Conservation (phyloP, 2,888 invertebrate species). For the Stramonita haemastoma region DNA sequence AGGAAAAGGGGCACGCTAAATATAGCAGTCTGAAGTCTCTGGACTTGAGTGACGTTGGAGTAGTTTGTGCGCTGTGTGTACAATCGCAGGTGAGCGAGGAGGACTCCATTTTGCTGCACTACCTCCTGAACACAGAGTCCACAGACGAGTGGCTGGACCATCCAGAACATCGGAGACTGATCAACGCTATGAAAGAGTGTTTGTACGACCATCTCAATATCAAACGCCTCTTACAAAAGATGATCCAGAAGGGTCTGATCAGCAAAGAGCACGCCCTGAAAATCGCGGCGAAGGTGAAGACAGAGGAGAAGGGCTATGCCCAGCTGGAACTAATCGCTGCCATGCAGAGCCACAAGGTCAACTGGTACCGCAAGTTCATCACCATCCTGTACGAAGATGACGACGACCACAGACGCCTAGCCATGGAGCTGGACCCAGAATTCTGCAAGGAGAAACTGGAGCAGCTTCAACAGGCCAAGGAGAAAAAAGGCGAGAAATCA, state of each 20-base stretch:
- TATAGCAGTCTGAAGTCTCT: too few relatives aligned
- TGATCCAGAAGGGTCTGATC: background rate
- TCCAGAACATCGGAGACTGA: constrained; percentile 4
- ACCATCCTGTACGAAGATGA: background rate
- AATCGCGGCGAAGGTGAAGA: background rate
- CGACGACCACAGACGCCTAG: background rate
- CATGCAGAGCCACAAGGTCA: background rate
- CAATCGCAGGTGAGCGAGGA: too few relatives aligned
- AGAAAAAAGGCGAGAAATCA: too few relatives aligned
- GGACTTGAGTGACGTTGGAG: too few relatives aligned
- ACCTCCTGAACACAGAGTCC: background rate
- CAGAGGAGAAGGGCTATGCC: background rate
- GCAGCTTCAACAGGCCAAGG: too few relatives aligned
- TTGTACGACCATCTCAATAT: background rate
- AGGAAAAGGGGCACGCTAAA: too few relatives aligned
- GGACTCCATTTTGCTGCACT: too few relatives aligned
- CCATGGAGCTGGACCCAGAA: background rate
- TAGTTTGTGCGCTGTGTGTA: too few relatives aligned
- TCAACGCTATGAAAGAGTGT: background rate
- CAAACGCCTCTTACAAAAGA: background rate
- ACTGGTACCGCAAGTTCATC: background rate
- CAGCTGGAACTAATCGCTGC: background rate
- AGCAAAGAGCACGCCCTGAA: background rate
- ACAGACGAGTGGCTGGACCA: background rate
- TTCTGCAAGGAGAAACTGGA: constrained; percentile 9